These are phyloP conservation scores for Aspidoscelis tigris DNA, from an alignment of 2,113 vertebrate species.

Conservation along the genomic window DNA sequence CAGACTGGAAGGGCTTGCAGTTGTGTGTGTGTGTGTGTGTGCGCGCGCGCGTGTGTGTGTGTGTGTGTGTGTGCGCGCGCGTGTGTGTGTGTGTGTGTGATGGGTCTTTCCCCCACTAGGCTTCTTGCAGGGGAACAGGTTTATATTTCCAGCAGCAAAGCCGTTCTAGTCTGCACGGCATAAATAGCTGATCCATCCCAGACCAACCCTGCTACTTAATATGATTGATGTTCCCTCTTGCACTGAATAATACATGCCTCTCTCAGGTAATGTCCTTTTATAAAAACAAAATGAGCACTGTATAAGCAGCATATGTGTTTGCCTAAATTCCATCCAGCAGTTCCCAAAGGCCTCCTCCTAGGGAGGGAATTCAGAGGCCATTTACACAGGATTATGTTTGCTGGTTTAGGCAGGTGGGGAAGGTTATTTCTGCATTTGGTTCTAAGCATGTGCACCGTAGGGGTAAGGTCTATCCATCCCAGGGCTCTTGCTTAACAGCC, in stretches of 20 bases:
- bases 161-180: neutral
- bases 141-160: neutral
- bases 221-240: conserved; percentile 62
- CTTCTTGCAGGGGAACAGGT: neutral
- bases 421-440: conserved; percentile 1
- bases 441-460: conserved; percentile 53
- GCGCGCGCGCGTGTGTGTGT: too few relatives aligned
- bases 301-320: conserved; percentile 43
- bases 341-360: conserved; percentile 38
- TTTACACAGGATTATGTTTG: neutral
- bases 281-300: conserved; percentile 49
- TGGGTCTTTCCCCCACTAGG: neutral
- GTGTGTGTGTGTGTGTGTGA: neutral
- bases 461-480: conserved; percentile 17
- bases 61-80: too few relatives aligned
- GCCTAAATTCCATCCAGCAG: conserved; percentile 51
- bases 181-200: conserved; percentile 33
- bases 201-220: conserved; percentile 39
- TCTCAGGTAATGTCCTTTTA: conserved; percentile 77
- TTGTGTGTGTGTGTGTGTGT: neutral
- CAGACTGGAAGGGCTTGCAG: conserved; percentile 23
- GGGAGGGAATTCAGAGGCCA: conserved; percentile 3
- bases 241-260: conserved; percentile 71
- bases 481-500: conserved; percentile 31
- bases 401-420: neutral